Percentiles rank a stretch among this genome's conserved stretches.
Evolutionary conservation across 2,113 vertebrate species (phyloP).

Genomic region (Atlantisia rogersi): DNA sequence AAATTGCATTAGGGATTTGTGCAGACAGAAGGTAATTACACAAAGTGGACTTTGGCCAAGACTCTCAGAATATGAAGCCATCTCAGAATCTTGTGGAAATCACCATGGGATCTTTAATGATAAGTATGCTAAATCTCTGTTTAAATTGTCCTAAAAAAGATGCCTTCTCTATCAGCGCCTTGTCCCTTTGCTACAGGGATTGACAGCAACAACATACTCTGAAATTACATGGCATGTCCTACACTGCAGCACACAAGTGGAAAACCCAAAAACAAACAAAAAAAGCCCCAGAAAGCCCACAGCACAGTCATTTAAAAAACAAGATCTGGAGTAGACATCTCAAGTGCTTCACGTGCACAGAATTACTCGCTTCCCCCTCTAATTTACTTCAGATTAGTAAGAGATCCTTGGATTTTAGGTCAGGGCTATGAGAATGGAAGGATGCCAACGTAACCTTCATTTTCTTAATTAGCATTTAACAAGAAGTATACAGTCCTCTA

Average conservation of each 20-base stretch:
- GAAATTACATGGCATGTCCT: background rate
- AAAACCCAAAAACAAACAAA: background rate
- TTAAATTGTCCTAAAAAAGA: slow-evolving; percentile 5
- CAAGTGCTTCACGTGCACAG: background rate
- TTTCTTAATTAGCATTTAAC: slow-evolving; percentile 71
- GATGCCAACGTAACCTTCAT: slow-evolving; percentile 63
- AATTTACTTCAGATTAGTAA: slow-evolving; percentile 56
- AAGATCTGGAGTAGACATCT: background rate
- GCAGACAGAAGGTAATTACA: slow-evolving; percentile 65
- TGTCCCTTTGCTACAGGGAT: background rate
- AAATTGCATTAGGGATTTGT: slow-evolving; percentile 48
- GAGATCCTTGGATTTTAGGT: slow-evolving; percentile 43
- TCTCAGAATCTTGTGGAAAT: slow-evolving; percentile 47
- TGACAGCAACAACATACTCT: background rate
- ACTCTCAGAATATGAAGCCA: slow-evolving; percentile 4
- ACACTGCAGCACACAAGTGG: background rate
- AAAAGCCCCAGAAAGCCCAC: background rate
- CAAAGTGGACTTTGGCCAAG: slow-evolving; percentile 64
- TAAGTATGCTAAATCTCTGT: background rate
- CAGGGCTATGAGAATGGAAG: slow-evolving; percentile 61
- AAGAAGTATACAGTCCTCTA: slow-evolving; percentile 48
- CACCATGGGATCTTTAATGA: slow-evolving; percentile 32
- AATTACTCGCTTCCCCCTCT: background rate
- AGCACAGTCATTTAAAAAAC: background rate
- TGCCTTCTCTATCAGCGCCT: background rate